A percentile compares a stretch with the other conserved stretches of the same genome.
These are phyloP conservation scores for Zaprionus kolodkinae DNA, from an alignment of 1,140 invertebrate species.

Conservation along the genomic window DNA sequence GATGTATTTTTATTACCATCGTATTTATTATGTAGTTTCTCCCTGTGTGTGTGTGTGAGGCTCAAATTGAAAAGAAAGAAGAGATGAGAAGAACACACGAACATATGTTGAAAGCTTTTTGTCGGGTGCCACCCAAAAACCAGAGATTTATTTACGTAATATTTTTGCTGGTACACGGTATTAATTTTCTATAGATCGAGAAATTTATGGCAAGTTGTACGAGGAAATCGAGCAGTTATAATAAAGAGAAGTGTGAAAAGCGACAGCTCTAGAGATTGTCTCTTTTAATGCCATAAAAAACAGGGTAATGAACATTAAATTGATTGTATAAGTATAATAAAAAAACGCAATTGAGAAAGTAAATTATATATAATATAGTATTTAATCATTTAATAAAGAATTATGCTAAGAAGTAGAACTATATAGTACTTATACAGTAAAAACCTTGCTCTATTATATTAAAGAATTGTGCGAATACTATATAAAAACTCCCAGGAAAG, in stretches of 20 bases:
- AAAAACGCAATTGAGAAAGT: not conserved
- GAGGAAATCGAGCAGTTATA: not conserved
- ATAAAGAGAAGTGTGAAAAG: not conserved
- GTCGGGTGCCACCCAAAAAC: not conserved
- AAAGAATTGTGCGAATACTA: not conserved
- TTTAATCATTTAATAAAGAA: no score
- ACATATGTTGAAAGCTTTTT: slow-evolving; percentile 54
- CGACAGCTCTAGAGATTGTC: not conserved
- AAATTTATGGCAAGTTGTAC: slow-evolving; percentile 10
- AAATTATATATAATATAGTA: not conserved
- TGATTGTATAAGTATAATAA: not conserved
- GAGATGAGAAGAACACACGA: slow-evolving; percentile 51
- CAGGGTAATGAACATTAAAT: not conserved
- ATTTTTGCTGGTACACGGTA: slow-evolving; percentile 36
- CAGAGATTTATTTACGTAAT: slow-evolving; percentile 40
- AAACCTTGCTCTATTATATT: no score
- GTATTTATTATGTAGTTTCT: slow-evolving; percentile 66
- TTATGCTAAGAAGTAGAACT: not conserved
- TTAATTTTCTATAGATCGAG: slow-evolving; percentile 20
- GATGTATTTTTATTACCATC: slow-evolving; percentile 77
- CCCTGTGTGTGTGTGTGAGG: not conserved
- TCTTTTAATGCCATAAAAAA: not conserved
- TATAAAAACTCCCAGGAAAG: not conserved
- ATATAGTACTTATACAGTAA: no score
- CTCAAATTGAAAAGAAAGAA: slow-evolving; percentile 48